phyloP scores from a whole-genome alignment of 2,797 vertebrate species.

The Nasua narica region DNA sequence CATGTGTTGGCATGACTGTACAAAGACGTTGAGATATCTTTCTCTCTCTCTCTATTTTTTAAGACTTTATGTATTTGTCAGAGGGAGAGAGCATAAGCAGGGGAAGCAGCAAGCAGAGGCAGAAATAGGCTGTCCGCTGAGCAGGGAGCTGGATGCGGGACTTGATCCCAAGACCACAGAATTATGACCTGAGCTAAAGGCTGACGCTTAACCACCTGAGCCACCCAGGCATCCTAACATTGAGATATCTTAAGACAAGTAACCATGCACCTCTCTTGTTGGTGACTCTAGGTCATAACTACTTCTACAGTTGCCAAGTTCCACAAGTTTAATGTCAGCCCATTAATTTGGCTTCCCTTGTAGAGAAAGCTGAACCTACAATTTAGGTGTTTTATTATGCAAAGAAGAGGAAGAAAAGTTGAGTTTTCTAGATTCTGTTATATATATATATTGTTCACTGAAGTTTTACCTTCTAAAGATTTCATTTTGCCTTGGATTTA shows the following conservation, averaged over 20 bases:
- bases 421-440: constrained; percentile 25
- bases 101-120: too few relatives aligned
- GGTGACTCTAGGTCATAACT: constrained; percentile 15
- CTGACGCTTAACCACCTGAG: too few relatives aligned
- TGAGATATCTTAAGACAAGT: not conserved
- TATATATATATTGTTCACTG: constrained; percentile 1
- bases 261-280: constrained; percentile 36
- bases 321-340: constrained; percentile 41
- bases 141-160: too few relatives aligned
- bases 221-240: too few relatives aligned
- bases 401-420: not conserved
- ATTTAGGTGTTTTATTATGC: constrained; percentile 23
- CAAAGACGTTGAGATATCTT: not conserved
- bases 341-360: constrained; percentile 57
- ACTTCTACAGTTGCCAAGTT: constrained; percentile 31
- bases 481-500: constrained; percentile 32
- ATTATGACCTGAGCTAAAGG: too few relatives aligned
- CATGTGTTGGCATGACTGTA: constrained; percentile 35
- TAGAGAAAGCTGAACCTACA: constrained; percentile 18
- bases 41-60: too few relatives aligned
- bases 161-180: too few relatives aligned
- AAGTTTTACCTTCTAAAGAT: constrained; percentile 31
- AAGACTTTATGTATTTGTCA: too few relatives aligned
- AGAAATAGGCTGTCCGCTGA: too few relatives aligned
- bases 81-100: too few relatives aligned